A percentile compares a stretch with the other conserved stretches of the same genome.
Conservation (phyloP, 2,113 vertebrate species). For the Cnemophilus loriae region DNA sequence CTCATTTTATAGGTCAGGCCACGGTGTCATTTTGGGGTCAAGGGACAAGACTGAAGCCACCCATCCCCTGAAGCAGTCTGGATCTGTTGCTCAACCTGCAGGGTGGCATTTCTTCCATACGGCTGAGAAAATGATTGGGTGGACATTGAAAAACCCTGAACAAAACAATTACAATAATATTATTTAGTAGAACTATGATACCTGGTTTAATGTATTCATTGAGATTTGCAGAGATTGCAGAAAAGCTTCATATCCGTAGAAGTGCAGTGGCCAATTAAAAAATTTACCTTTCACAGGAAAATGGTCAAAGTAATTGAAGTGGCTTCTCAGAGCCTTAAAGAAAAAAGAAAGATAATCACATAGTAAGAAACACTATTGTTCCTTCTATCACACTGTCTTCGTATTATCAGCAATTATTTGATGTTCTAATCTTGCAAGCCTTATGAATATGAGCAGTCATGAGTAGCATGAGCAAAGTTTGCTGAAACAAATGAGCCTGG, state of each 20-base stretch:
- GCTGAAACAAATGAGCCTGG: not conserved
- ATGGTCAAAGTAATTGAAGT: not conserved
- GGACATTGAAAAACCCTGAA: not conserved
- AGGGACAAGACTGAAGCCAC: not conserved
- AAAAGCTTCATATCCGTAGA: not conserved
- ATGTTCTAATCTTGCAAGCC: constrained; percentile 1
- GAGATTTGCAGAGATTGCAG: not conserved
- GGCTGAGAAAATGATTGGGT: not conserved
- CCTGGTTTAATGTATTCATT: not conserved
- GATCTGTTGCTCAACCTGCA: not conserved
- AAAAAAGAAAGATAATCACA: not conserved
- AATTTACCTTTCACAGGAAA: not conserved
- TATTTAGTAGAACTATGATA: not conserved
- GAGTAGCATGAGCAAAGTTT: constrained; percentile 28
- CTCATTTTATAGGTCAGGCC: not conserved
- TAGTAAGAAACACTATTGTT: not conserved
- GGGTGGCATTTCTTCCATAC: not conserved
- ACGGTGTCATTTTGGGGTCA: not conserved
- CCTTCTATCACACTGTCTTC: not conserved
- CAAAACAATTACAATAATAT: not conserved
- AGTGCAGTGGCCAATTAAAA: not conserved
- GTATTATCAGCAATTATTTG: constrained; percentile 9
- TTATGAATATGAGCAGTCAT: constrained; percentile 9
- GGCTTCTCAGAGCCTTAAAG: not conserved
- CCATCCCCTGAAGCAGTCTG: not conserved